Percentiles rank a stretch among this genome's conserved stretches.
phyloP scores from a whole-genome alignment of 2,113 vertebrate species.

The Corythaixoides concolor region DNA sequence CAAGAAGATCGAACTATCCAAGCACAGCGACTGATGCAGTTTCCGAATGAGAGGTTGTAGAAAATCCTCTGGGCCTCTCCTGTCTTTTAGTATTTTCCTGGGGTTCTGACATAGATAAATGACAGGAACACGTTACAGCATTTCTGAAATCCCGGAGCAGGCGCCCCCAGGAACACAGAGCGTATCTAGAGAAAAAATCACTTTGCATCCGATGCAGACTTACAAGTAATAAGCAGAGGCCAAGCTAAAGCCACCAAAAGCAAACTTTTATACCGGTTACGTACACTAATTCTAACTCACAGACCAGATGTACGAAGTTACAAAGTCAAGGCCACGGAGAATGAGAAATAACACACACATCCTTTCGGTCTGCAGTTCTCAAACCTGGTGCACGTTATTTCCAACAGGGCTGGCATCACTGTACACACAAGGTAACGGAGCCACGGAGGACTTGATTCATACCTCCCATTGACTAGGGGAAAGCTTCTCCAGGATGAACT shows the following conservation, averaged over 20 bases:
- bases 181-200: accelerated
- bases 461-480: neutral
- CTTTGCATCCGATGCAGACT: neutral
- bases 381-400: neutral
- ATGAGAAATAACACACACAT: neutral
- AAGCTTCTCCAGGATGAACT: neutral
- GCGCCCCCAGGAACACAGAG: neutral
- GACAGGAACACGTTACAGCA: neutral
- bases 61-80: neutral
- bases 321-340: neutral
- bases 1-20: neutral
- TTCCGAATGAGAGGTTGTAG: neutral
- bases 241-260: neutral
- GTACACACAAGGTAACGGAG: neutral
- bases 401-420: neutral
- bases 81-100: neutral
- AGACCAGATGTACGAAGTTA: neutral
- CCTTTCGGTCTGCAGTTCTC: neutral
- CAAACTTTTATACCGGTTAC: neutral
- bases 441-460: neutral
- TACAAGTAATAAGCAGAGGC: neutral
- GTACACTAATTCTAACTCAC: neutral
- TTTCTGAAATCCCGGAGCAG: neutral
- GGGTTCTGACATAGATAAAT: neutral
- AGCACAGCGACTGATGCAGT: neutral